phyloP scores from a whole-genome alignment of 2,113 vertebrate species.

The Struthidea cinerea region DNA sequence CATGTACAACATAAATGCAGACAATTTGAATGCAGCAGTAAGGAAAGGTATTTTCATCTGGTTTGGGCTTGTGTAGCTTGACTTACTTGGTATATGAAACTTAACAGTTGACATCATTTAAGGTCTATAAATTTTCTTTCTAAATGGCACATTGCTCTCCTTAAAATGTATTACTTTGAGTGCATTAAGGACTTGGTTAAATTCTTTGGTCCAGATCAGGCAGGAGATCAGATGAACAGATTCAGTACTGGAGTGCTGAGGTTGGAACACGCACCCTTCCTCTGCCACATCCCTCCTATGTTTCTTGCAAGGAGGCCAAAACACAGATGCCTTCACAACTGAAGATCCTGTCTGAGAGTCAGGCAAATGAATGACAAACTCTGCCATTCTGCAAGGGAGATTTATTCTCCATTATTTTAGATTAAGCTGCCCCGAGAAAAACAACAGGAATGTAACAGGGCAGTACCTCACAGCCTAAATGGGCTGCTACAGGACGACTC shows the following conservation, averaged over 20 bases:
- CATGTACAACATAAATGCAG: not conserved
- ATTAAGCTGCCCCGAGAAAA: not conserved
- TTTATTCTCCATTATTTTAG: not conserved
- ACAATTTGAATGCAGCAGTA: not conserved
- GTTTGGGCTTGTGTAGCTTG: accelerated
- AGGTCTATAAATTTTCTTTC: not conserved
- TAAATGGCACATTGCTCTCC: not conserved
- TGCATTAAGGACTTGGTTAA: not conserved
- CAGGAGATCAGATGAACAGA: not conserved
- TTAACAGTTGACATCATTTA: not conserved
- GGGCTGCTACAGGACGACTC: not conserved
- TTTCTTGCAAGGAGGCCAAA: not conserved
- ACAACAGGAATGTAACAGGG: accelerated
- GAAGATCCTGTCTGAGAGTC: not conserved
- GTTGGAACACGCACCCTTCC: not conserved
- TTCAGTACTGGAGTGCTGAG: not conserved
- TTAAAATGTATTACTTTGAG: not conserved
- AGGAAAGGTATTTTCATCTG: not conserved
- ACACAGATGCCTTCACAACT: accelerated
- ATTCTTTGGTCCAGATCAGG: not conserved
- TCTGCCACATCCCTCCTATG: not conserved
- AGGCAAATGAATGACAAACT: not conserved
- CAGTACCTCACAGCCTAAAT: not conserved
- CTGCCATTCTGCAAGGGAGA: not conserved
- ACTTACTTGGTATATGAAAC: not conserved